phyloP scores from a whole-genome alignment of 2,113 vertebrate genomes.

The Actenoides lindsayi region DNA sequence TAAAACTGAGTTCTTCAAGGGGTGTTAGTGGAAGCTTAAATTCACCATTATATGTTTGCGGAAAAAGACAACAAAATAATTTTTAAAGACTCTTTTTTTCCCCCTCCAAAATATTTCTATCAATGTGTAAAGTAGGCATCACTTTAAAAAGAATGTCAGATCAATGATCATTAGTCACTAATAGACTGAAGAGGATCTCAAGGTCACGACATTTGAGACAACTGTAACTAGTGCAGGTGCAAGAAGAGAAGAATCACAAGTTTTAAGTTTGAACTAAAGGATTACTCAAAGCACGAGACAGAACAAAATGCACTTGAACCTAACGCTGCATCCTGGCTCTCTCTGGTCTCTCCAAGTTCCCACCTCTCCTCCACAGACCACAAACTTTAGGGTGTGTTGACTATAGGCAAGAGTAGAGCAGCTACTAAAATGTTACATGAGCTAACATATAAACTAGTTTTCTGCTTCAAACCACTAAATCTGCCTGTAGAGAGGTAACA shows the following conservation, averaged over 20 bases:
- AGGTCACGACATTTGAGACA: neutral
- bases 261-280: neutral
- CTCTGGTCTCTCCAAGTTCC: neutral
- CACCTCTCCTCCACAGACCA: neutral
- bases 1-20: neutral
- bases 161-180: neutral
- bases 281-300: neutral
- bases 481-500: slow-evolving; percentile 9
- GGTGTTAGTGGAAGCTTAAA: neutral
- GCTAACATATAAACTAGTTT: neutral
- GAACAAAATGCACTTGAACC: neutral
- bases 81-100: neutral
- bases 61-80: neutral
- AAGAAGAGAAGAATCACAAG: neutral
- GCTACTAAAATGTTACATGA: neutral
- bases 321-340: too few species aligned
- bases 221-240: neutral
- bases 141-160: neutral
- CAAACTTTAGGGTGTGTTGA: neutral
- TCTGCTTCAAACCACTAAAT: slow-evolving; percentile 20
- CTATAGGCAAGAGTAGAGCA: neutral
- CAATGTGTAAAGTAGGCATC: neutral
- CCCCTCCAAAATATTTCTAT: neutral
- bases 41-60: neutral
- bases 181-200: neutral